Conservation (phyloP, 2,113 vertebrate genomes). For the Brienomyrus longianalis region DNA sequence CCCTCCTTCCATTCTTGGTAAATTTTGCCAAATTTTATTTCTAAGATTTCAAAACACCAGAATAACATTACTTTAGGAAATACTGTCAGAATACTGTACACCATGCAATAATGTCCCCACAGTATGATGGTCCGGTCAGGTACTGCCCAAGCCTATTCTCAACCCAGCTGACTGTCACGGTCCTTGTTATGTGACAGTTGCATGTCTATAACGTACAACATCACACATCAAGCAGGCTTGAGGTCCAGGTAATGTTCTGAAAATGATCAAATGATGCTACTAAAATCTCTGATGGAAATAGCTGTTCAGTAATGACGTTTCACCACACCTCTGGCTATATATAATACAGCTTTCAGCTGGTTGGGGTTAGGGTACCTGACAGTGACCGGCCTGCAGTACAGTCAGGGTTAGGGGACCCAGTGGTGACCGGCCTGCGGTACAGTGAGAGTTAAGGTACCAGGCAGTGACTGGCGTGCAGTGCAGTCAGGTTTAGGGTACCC, state of each 20-base stretch:
- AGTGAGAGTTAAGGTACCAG: too few species aligned
- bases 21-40: neutral
- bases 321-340: neutral
- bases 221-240: neutral
- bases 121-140: neutral
- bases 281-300: neutral
- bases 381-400: fast-evolving
- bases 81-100: neutral
- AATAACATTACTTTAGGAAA: neutral
- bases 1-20: neutral
- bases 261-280: neutral
- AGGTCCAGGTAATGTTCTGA: neutral
- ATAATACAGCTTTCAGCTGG: neutral
- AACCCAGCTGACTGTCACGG: too few species aligned
- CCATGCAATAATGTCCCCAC: neutral
- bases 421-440: too few species aligned
- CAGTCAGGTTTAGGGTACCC: too few species aligned
- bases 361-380: neutral
- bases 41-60: neutral
- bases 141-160: neutral
- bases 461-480: too few species aligned
- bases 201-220: too few species aligned
- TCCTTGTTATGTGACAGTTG: too few species aligned
- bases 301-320: neutral
- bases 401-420: too few species aligned